A percentile compares a stretch with the other conserved stretches of the same genome.
Evolutionary conservation across 1,140 invertebrate species (phyloP).

Genomic region (Alviniconcha marisindica): DNA sequence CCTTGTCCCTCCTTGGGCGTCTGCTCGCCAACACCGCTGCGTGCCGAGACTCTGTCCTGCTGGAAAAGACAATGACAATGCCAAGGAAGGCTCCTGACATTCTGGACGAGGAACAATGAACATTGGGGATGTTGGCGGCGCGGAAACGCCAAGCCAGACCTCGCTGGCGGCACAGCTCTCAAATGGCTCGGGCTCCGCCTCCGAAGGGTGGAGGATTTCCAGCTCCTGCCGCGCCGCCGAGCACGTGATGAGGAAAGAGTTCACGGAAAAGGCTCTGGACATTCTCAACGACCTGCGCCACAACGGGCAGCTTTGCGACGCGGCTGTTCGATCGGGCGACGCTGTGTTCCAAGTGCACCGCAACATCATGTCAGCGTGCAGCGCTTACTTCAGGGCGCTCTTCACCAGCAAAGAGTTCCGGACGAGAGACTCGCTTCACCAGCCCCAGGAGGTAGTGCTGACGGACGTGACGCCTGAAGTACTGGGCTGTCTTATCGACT

Average conservation of each 20-base stretch:
- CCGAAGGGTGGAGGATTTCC: too few relatives aligned
- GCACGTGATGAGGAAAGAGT: conserved; percentile 44
- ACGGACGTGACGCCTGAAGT: conserved; percentile 86
- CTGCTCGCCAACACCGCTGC: too few relatives aligned
- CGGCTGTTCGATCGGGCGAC: conserved; percentile 82
- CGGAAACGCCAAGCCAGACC: not conserved
- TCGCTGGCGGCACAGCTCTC: not conserved
- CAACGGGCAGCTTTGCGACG: conserved; percentile 88
- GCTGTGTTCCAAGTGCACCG: conserved; percentile 47
- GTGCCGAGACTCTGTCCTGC: too few relatives aligned
- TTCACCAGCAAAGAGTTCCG: not conserved
- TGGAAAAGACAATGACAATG: too few relatives aligned
- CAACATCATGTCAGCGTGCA: conserved; percentile 52
- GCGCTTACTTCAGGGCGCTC: conserved; percentile 62
- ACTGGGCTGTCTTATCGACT: conserved; percentile 86
- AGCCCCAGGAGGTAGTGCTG: conserved; percentile 83
- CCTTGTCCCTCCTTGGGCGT: too few relatives aligned
- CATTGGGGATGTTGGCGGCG: conserved; percentile 2
- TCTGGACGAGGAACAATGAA: too few relatives aligned
- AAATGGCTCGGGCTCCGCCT: not conserved
- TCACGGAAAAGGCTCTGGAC: conserved; percentile 45
- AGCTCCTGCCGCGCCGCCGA: not conserved
- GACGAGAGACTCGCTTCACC: not conserved
- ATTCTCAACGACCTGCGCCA: conserved; percentile 74
- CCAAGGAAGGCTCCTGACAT: too few relatives aligned